Conservation (phyloP, 2,797 vertebrate genomes). For the Falco peregrinus region DNA sequence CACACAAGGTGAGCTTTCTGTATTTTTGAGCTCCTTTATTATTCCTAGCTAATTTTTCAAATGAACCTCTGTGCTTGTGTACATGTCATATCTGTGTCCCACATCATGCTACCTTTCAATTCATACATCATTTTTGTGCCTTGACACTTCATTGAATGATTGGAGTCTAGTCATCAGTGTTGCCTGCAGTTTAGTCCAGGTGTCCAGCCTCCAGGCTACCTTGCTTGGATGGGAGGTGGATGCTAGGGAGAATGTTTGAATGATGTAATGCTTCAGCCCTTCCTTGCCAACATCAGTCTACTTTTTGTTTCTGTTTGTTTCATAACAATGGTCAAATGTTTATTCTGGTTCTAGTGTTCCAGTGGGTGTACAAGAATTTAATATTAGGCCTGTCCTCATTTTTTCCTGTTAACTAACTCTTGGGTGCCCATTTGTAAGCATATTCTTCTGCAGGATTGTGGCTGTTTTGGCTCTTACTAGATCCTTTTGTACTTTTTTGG, state of each 20-base stretch:
- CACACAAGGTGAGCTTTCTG: not conserved
- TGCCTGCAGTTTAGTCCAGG: not conserved
- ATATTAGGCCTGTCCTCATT: not conserved
- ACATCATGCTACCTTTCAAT: not conserved
- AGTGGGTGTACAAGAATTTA: not conserved
- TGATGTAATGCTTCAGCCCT: fast-evolving
- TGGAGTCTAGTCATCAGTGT: not conserved
- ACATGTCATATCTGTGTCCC: not conserved
- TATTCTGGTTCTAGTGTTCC: not conserved
- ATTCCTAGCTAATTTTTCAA: not conserved
- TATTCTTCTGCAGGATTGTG: not conserved
- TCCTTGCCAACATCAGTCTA: fast-evolving
- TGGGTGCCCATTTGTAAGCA: not conserved
- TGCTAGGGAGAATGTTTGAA: not conserved
- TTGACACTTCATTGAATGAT: not conserved
- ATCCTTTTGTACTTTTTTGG: not conserved
- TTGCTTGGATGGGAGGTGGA: not conserved
- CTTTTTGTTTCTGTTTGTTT: not conserved
- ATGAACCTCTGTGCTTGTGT: fast-evolving
- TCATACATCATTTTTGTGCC: not conserved
- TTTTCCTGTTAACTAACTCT: not conserved
- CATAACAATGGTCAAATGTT: not conserved
- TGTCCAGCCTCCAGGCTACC: not conserved
- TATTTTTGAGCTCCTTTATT: not conserved
- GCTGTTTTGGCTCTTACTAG: not conserved